Evolutionary conservation across 2,113 vertebrate genomes (phyloP).

Genomic region (Romanogobio albipinnatus): DNA sequence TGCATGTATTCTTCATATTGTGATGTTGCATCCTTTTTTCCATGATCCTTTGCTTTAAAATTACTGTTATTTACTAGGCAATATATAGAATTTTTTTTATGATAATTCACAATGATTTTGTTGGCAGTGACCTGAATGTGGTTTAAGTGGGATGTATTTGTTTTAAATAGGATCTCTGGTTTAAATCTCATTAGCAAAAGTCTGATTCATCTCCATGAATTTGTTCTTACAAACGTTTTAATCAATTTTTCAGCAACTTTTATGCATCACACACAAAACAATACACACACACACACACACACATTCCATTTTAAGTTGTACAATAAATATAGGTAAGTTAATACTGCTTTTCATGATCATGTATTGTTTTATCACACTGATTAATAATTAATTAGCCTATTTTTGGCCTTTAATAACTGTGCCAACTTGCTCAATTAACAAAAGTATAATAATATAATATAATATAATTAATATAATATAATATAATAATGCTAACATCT

Average conservation of each 20-base stretch:
- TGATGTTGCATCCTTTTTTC: background rate
- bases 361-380: background rate
- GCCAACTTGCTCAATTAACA: background rate
- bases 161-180: background rate
- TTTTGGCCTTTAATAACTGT: background rate
- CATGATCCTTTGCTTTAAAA: background rate
- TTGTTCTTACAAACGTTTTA: background rate
- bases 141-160: background rate
- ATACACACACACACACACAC: background rate
- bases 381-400: too few species aligned
- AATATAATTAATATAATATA: too few species aligned
- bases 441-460: background rate
- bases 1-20: too few species aligned
- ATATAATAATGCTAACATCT: too few species aligned
- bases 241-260: background rate
- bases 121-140: background rate
- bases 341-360: background rate
- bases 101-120: background rate
- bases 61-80: background rate
- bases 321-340: background rate
- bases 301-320: background rate
- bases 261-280: background rate
- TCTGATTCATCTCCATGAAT: background rate
- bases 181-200: background rate
- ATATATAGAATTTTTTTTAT: background rate